Conservation (phyloP, 2,113 vertebrate species). For the Girardinichthys multiradiatus region DNA sequence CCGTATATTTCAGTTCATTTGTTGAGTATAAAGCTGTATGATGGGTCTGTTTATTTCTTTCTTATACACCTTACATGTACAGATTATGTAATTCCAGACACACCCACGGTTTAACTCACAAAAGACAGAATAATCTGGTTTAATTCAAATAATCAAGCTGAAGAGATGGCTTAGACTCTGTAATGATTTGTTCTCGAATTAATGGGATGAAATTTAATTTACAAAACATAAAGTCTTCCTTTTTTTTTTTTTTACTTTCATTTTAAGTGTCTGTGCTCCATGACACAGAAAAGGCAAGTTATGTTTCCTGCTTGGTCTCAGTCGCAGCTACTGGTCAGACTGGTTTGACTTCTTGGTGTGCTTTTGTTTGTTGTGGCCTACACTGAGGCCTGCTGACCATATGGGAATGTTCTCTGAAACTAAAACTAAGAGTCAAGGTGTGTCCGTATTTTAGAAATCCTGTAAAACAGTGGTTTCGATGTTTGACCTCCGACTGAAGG, state of each 20-base stretch:
- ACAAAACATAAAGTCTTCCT: not conserved
- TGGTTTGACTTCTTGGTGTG: conserved; percentile 43
- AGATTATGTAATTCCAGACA: too few relatives aligned
- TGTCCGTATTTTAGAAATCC: not conserved
- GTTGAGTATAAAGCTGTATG: not conserved
- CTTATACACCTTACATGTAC: too few relatives aligned
- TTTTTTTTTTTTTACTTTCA: too few relatives aligned
- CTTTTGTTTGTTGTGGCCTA: conserved; percentile 39
- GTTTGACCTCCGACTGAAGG: not conserved
- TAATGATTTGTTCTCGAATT: not conserved
- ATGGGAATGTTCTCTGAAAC: not conserved
- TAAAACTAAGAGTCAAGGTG: not conserved
- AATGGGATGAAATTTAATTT: not conserved
- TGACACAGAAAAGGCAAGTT: not conserved
- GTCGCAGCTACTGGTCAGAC: conserved; percentile 47
- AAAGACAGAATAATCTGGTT: too few relatives aligned
- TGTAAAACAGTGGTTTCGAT: too few relatives aligned
- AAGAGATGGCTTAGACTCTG: too few relatives aligned
- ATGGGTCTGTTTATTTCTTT: not conserved
- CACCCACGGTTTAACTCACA: too few relatives aligned
- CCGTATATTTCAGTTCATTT: not conserved
- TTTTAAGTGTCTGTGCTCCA: not conserved
- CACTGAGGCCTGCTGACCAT: not conserved
- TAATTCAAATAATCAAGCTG: too few relatives aligned
- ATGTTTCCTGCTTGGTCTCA: conserved; percentile 19